These are phyloP conservation scores for Yponomeuta cagnagella DNA, from an alignment of 2,888 invertebrate species.

Conservation along the genomic window DNA sequence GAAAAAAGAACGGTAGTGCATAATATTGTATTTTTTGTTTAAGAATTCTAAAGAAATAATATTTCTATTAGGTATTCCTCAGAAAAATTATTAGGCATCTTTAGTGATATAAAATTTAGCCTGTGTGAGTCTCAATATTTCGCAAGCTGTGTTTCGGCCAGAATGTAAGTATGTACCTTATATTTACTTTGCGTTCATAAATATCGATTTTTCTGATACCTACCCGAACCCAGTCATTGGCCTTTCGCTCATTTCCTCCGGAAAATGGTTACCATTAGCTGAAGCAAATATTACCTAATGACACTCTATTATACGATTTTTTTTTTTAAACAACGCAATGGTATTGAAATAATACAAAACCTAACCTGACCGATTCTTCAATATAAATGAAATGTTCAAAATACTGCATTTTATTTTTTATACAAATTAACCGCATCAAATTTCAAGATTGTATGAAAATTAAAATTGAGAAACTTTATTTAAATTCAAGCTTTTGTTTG, in stretches of 20 bases:
- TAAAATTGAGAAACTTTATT: no score
- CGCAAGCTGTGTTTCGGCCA: background rate
- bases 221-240: background rate
- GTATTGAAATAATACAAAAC: no score
- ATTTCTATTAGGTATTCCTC: background rate
- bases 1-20: background rate
- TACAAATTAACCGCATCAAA: no score
- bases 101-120: background rate
- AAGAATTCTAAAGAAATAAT: background rate
- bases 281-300: background rate
- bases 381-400: no score
- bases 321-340: no score
- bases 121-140: background rate
- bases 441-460: no score
- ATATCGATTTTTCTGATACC: background rate
- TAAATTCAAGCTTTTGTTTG: no score
- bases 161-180: background rate
- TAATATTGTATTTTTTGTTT: background rate
- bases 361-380: no score
- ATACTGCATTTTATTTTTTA: no score
- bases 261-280: background rate
- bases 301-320: no score
- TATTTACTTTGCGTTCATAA: background rate
- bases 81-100: background rate
- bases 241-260: background rate